A percentile compares a stretch with the other conserved stretches of the same genome.
These are phyloP conservation scores for Drosophila barbarae DNA, from an alignment of 2,888 invertebrate genomes.

Conservation along the genomic window DNA sequence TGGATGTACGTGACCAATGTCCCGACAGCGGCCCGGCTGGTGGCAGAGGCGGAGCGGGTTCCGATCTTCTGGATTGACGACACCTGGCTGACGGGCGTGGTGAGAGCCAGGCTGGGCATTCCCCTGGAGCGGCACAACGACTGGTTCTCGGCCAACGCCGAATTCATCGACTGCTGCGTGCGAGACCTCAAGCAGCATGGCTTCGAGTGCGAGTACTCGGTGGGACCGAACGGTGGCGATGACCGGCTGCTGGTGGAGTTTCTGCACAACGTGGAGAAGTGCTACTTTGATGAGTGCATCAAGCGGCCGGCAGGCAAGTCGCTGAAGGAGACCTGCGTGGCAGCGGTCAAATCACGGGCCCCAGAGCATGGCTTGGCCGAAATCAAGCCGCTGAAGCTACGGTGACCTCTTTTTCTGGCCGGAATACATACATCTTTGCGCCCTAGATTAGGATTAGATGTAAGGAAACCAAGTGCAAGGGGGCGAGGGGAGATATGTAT, in stretches of 20 bases:
- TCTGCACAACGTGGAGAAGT: slow-evolving; percentile 83
- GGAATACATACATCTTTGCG: background rate
- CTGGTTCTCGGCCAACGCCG: slow-evolving; percentile 86
- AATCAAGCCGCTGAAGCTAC: slow-evolving; percentile 67
- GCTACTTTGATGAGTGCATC: slow-evolving; percentile 82
- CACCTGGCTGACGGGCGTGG: slow-evolving; percentile 89
- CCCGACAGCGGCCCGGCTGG: slow-evolving; percentile 82
- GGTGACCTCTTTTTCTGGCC: slow-evolving; percentile 48
- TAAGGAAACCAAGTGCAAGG: slow-evolving; percentile 27
- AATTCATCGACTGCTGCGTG: slow-evolving; percentile 87
- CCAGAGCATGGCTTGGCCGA: slow-evolving; percentile 77
- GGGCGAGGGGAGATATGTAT: background rate
- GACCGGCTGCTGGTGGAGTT: slow-evolving; percentile 85
- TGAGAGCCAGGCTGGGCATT: slow-evolving; percentile 83
- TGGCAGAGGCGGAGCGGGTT: slow-evolving; percentile 81
- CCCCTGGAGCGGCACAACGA: slow-evolving; percentile 82
- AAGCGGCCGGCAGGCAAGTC: slow-evolving; percentile 80
- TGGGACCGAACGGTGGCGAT: slow-evolving; percentile 90
- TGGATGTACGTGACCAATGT: slow-evolving; percentile 91
- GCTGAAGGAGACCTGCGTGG: slow-evolving; percentile 83
- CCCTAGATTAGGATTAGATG: slow-evolving; percentile 7
- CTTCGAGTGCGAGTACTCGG: slow-evolving; percentile 85
- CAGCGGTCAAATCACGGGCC: slow-evolving; percentile 77
- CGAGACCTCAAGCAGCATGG: slow-evolving; percentile 82
- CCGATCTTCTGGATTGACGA: slow-evolving; percentile 96